Percentiles rank a stretch among this genome's conserved stretches.
Evolutionary conservation across 2,113 vertebrate species (phyloP).

Genomic region (Erythrolamprus reginae): DNA sequence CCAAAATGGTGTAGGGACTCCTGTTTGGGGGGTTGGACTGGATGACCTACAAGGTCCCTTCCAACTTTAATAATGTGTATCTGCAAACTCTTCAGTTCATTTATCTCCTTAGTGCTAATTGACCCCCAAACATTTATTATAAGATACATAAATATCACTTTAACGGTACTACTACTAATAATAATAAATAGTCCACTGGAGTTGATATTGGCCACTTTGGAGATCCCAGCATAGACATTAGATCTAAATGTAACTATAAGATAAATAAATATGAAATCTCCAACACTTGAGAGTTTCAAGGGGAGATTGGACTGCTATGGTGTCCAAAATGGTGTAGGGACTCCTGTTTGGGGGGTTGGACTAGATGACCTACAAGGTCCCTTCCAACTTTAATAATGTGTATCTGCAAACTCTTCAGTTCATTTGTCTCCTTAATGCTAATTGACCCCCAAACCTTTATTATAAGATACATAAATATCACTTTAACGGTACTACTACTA

Average conservation of each 20-base stretch:
- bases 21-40: too few species aligned
- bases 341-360: too few species aligned
- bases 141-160: not conserved
- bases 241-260: not conserved
- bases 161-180: not conserved
- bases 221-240: not conserved
- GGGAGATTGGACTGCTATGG: too few species aligned
- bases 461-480: not conserved
- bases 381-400: too few species aligned
- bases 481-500: not conserved
- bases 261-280: too few species aligned
- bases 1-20: too few species aligned
- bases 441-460: not conserved
- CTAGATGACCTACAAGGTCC: too few species aligned
- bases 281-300: too few species aligned
- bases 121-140: not conserved
- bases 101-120: not conserved
- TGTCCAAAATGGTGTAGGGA: too few species aligned
- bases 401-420: not conserved
- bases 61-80: too few species aligned
- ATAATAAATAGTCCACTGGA: not conserved
- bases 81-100: not conserved
- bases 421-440: not conserved
- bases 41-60: too few species aligned
- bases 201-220: not conserved